Evolutionary conservation across 2,888 invertebrate genomes (phyloP), one percentile per base, ranked within the genome.

Genomic region (Cerastis rubricosa): DNA sequence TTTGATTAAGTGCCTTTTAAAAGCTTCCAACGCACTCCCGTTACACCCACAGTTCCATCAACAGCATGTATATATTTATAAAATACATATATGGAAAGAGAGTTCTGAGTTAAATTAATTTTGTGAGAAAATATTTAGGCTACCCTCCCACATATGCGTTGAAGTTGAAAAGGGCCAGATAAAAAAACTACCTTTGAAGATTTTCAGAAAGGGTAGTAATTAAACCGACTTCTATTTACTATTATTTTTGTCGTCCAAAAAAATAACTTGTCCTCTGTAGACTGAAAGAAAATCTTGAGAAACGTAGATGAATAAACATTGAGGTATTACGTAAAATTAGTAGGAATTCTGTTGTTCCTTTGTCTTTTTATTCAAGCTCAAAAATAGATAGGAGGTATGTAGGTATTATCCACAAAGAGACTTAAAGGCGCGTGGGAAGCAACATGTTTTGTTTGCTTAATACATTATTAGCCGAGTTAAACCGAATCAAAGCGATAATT

Each of bases 1-100:
- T 78, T 71, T 83, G 77, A 81, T 86, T 74, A 87, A 87, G 83
- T 87, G 81, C 83, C 85, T 80, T 85, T 85, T 68, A 81, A 86
- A 86, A 83, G 83, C 80, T 71, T 72, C 64, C 57, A 70, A 59
- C 49, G 57, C 66, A 84, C 63, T 59, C 70, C 43, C 35, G 25
- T 40, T 61, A 75, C 71, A 35, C 68, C 45, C 74, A 25, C 51
- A 71, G 51, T 71, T 70, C 54, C 54, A 74, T 76, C 71, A 87
- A 70, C 35, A 69, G 51, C 64, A 47, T 80, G 47, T 83, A 57
- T 77, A 51, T 77, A 80, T 68, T 63, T 76, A 81, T 71, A 45
- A 54, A 71, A 76, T 54, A 40, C 51, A 61, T 72, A 40, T 57
- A 61, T 72, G 11, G 63, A 47, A 51, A 74, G 45, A 22, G 65